Conservation (phyloP, 2,113 vertebrate genomes). For the Lampris incognitus region DNA sequence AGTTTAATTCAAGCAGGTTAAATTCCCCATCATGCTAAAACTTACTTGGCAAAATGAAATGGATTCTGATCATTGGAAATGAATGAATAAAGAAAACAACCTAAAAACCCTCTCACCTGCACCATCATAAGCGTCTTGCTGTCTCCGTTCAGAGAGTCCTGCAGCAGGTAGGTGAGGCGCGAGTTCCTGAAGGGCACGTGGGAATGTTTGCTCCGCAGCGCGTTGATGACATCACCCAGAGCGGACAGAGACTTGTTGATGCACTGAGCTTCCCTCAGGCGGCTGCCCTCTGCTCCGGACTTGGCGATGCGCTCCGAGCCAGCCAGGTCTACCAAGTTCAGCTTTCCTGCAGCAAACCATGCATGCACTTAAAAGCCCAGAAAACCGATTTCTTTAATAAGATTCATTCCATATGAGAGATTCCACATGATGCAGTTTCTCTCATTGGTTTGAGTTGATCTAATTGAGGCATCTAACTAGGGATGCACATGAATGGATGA, state of each 20-base stretch:
- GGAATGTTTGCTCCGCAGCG: constrained; percentile 89
- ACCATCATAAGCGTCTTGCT: constrained; percentile 99
- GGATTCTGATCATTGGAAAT: too few relatives aligned
- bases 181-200: constrained; percentile 98
- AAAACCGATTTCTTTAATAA: too few relatives aligned
- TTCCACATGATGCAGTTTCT: too few relatives aligned
- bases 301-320: constrained; percentile 94
- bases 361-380: too few relatives aligned
- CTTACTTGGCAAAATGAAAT: too few relatives aligned
- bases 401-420: too few relatives aligned
- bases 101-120: constrained; percentile 83
- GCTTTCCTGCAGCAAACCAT: constrained; percentile 83
- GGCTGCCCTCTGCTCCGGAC: constrained; percentile 91
- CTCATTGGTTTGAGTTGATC: too few relatives aligned
- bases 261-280: constrained; percentile 93
- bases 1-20: too few relatives aligned
- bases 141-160: constrained; percentile 94
- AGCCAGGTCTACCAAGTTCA: constrained; percentile 96
- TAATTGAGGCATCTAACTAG: too few relatives aligned
- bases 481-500: too few relatives aligned
- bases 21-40: too few relatives aligned
- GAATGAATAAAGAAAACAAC: too few relatives aligned
- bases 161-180: constrained; percentile 97
- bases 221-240: constrained; percentile 92
- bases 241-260: constrained; percentile 97